A percentile compares a stretch with the other conserved stretches of the same genome.
Evolutionary conservation across 1,140 invertebrate species (phyloP).

Genomic region (Medauroidea extradentata): DNA sequence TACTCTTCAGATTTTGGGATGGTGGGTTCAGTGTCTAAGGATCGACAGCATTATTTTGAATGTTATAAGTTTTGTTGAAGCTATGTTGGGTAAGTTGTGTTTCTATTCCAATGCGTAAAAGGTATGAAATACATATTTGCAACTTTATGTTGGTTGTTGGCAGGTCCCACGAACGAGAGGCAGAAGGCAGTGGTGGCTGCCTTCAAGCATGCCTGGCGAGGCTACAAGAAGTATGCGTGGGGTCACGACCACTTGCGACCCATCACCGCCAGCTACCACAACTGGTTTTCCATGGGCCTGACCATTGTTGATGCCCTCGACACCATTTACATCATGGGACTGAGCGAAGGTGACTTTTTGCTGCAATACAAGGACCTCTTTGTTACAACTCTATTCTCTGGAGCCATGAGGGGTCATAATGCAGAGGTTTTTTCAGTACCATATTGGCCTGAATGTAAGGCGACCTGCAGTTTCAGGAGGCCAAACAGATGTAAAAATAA

Average conservation of each 20-base stretch:
- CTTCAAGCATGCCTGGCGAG: conserved; percentile 87
- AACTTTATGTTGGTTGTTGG: background rate
- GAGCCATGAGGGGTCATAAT: no score
- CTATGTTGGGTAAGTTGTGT: background rate
- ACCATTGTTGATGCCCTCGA: conserved; percentile 88
- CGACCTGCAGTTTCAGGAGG: no score
- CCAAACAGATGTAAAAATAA: no score
- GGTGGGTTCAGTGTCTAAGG: background rate
- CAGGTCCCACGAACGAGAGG: conserved; percentile 54
- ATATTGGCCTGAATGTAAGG: no score
- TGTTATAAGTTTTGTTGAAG: background rate
- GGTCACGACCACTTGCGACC: conserved; percentile 92
- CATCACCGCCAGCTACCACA: conserved; percentile 68
- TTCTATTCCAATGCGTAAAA: no score
- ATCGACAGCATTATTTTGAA: background rate
- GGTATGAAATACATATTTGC: background rate
- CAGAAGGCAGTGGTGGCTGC: conserved; percentile 80
- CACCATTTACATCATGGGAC: conserved; percentile 88
- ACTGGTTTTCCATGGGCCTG: conserved; percentile 91
- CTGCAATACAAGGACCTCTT: no score
- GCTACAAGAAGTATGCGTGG: conserved; percentile 89
- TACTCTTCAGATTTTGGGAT: no score
- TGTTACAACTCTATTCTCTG: no score
- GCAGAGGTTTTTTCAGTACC: no score
- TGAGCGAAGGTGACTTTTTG: conserved; percentile 76